Evolutionary conservation across 2,888 invertebrate genomes (phyloP).

Genomic region (Vanessa cardui): DNA sequence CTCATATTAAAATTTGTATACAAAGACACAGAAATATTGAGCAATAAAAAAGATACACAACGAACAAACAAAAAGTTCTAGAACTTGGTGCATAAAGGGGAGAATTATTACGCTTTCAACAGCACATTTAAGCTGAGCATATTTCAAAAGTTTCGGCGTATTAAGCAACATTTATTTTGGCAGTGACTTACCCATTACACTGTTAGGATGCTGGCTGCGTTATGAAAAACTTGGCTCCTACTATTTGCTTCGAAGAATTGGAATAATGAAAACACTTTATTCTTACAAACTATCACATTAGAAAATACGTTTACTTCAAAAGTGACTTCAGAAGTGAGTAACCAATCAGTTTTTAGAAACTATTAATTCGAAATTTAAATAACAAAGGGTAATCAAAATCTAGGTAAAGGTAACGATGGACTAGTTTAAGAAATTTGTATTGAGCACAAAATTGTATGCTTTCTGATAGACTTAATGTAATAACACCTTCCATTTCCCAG

Average conservation of each 20-base stretch:
- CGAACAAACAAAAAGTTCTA: conserved; percentile 59
- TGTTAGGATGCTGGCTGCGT: conserved; percentile 55
- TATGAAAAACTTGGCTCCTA: conserved; percentile 65
- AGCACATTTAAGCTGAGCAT: conserved; percentile 80
- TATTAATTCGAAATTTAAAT: too few species aligned
- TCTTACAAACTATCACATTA: too few species aligned
- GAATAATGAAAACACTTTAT: too few species aligned
- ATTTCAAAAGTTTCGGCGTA: conserved; percentile 82
- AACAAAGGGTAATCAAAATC: too few species aligned
- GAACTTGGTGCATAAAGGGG: conserved; percentile 75
- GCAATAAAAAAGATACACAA: conserved; percentile 70
- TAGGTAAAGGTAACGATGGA: too few species aligned
- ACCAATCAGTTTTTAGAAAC: too few species aligned
- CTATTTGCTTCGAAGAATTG: conserved; percentile 38
- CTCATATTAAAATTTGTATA: conserved; percentile 35
- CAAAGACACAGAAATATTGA: conserved; percentile 47
- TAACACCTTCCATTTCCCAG: too few species aligned
- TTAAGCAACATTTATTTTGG: conserved; percentile 83
- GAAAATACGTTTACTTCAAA: too few species aligned
- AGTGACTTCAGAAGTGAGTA: too few species aligned
- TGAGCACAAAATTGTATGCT: too few species aligned
- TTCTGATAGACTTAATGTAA: too few species aligned
- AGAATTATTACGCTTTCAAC: conserved; percentile 80
- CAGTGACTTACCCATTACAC: conserved; percentile 78
- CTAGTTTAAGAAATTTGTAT: too few species aligned